These are phyloP conservation scores for Cryptotermes secundus DNA, from an alignment of 1,140 invertebrate species.

Conservation along the genomic window DNA sequence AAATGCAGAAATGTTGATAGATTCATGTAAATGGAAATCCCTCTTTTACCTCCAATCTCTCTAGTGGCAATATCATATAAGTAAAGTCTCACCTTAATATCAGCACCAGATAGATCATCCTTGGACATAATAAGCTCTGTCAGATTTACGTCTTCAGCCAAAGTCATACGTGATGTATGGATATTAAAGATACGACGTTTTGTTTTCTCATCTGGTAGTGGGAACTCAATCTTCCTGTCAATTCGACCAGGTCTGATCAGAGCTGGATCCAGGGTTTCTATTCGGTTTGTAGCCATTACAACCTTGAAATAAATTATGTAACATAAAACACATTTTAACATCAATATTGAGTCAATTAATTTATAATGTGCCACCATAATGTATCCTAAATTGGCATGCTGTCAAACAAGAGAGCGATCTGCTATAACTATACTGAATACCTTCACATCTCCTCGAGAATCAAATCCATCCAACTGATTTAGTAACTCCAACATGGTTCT, in stretches of 20 bases:
- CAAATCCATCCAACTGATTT: constrained; percentile 98
- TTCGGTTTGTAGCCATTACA: constrained; percentile 99
- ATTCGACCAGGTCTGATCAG: constrained; percentile 98
- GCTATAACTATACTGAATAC: constrained; percentile 50
- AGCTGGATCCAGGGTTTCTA: constrained; percentile 98
- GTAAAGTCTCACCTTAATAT: constrained; percentile 66
- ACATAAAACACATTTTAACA: constrained; percentile 29
- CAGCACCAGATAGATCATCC: constrained; percentile 98
- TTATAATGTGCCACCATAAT: no score
- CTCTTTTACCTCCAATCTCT: no score
- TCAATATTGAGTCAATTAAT: background rate
- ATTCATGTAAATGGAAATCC: no score
- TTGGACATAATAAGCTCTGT: constrained; percentile 99
- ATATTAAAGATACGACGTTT: constrained; percentile 98
- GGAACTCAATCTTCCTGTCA: constrained; percentile 99
- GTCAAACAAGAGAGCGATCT: no score
- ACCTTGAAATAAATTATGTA: constrained; percentile 60
- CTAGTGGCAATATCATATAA: no score
- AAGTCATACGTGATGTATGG: constrained; percentile 97
- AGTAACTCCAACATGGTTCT: constrained; percentile 99
- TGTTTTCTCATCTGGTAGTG: constrained; percentile 98
- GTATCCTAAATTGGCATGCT: no score
- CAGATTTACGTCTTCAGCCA: constrained; percentile 95
- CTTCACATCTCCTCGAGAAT: constrained; percentile 94
- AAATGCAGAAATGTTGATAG: no score